Evolutionary conservation across 2,888 invertebrate genomes (phyloP).

Genomic region (Tenthredo livida): DNA sequence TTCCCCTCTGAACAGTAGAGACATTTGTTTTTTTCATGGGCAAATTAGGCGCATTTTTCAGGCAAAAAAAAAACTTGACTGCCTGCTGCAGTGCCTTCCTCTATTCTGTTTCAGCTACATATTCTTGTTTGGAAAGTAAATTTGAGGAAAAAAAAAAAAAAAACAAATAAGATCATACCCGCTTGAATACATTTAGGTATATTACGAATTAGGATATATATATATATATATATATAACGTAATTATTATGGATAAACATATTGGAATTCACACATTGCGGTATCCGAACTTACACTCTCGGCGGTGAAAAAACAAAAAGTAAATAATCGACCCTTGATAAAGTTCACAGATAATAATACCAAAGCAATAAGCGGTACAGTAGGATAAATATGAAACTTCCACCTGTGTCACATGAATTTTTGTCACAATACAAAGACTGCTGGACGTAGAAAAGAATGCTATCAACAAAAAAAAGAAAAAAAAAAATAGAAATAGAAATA

Average conservation of each 20-base stretch:
- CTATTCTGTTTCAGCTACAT: not conserved
- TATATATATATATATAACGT: not conserved
- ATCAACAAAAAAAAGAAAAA: not conserved
- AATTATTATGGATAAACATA: not conserved
- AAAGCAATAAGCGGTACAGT: conserved; percentile 1
- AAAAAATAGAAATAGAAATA: not conserved
- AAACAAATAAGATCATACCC: not conserved
- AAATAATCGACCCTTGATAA: conserved; percentile 4
- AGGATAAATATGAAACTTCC: conserved; percentile 20
- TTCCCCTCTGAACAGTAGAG: not conserved
- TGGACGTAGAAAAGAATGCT: not conserved
- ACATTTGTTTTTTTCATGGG: not conserved
- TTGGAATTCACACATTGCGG: conserved; percentile 18
- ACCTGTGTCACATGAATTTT: conserved; percentile 28
- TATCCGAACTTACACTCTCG: not conserved
- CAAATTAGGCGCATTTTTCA: not conserved
- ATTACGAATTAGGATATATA: not conserved
- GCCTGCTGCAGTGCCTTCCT: conserved; percentile 46
- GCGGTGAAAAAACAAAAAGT: not conserved
- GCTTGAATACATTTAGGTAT: not conserved
- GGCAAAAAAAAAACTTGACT: not conserved
- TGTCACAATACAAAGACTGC: conserved; percentile 7
- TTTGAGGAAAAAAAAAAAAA: not conserved
- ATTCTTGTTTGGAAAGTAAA: not conserved
- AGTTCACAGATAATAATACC: conserved; percentile 9